Conservation (phyloP, 35 echinoderm and acorn worm genomes). For the Diadema setosum region DNA sequence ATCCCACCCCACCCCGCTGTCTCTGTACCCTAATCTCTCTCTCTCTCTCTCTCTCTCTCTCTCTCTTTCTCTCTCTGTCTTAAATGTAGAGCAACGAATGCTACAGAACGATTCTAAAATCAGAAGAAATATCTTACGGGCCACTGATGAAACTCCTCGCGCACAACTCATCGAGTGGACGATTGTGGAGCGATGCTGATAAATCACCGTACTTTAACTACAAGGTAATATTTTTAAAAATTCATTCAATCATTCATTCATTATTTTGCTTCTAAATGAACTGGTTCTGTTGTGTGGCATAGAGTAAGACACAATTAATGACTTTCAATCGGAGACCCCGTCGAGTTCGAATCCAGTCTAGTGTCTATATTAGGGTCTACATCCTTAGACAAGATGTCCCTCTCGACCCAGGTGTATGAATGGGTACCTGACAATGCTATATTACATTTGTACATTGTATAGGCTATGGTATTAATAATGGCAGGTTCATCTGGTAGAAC, state of each 20-base stretch:
- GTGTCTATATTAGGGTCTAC: neutral
- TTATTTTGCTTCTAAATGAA: neutral
- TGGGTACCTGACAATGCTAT: too few species aligned
- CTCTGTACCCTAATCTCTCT: neutral
- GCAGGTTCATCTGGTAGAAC: too few species aligned
- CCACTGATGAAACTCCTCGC: neutral
- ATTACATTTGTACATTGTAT: too few species aligned
- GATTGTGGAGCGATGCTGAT: conserved; percentile 23
- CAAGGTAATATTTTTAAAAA: conserved; percentile 3
- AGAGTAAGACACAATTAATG: neutral
- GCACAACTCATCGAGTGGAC: conserved; percentile 19
- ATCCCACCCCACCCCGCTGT: too few species aligned
- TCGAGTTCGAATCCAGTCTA: neutral
- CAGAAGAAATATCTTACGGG: neutral
- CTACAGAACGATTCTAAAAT: neutral
- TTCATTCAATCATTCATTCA: neutral
- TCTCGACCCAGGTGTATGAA: too few species aligned
- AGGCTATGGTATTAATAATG: too few species aligned
- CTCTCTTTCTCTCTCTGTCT: neutral
- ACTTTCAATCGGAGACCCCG: neutral
- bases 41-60: neutral
- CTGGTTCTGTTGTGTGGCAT: neutral
- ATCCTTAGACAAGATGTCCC: too few species aligned
- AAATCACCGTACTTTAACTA: conserved; percentile 45
- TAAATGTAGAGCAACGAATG: neutral